Percentiles rank a stretch among this genome's conserved stretches.
phyloP scores from a whole-genome alignment of 2,888 invertebrate genomes.

The Cheilosia vulpina region DNA sequence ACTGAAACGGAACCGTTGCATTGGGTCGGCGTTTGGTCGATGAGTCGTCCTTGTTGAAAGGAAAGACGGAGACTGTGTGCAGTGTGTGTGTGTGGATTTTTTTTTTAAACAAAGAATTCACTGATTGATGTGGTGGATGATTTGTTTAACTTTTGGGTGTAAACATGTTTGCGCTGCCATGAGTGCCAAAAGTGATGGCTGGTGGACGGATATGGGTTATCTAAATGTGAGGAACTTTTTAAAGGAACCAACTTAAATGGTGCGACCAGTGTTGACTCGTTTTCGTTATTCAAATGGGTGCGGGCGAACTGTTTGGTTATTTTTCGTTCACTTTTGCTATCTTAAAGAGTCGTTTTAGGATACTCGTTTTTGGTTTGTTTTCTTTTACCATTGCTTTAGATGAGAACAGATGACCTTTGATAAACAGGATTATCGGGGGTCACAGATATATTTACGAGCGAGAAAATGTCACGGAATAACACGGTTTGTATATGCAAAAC shows the following conservation, averaged over 20 bases:
- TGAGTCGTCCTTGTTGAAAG: constrained; percentile 23
- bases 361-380: too few species aligned
- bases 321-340: constrained; percentile 2
- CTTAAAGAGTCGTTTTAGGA: constrained; percentile 11
- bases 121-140: constrained; percentile 63
- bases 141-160: constrained; percentile 52
- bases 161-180: constrained; percentile 48
- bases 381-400: too few species aligned
- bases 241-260: background rate
- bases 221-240: constrained; percentile 41
- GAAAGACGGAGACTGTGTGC: constrained; percentile 5
- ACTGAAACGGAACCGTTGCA: constrained; percentile 44
- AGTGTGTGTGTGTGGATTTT: background rate
- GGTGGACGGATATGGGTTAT: constrained; percentile 29
- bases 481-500: too few species aligned
- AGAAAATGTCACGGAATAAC: too few species aligned
- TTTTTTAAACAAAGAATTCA: constrained; percentile 37
- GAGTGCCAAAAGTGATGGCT: background rate
- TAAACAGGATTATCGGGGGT: too few species aligned
- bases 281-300: constrained; percentile 22
- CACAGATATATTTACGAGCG: too few species aligned
- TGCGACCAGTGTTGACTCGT: constrained; percentile 22
- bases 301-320: background rate
- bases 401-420: too few species aligned
- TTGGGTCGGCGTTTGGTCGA: background rate